Evolutionary conservation across 2,888 invertebrate genomes (phyloP).

Genomic region (Endotricha flammealis): DNA sequence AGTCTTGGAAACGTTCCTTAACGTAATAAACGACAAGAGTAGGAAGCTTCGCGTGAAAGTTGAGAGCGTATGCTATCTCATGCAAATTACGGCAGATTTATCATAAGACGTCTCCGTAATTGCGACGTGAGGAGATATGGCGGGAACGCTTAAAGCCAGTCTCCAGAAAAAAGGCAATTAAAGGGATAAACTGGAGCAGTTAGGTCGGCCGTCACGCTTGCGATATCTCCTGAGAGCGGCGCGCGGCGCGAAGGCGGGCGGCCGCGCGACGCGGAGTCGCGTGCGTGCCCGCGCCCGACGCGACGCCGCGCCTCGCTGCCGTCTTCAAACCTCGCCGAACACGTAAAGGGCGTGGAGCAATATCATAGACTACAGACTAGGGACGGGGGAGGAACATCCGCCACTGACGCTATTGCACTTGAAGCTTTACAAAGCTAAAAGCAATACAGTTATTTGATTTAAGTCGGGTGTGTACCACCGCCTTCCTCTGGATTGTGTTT

Average conservation of each 20-base stretch:
- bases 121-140: constrained; percentile 78
- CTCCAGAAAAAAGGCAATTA: constrained; percentile 76
- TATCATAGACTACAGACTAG: constrained; percentile 74
- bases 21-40: constrained; percentile 76
- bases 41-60: constrained; percentile 74
- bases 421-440: constrained; percentile 77
- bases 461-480: constrained; percentile 71
- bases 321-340: constrained; percentile 58
- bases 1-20: constrained; percentile 73
- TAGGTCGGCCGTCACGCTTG: constrained; percentile 66
- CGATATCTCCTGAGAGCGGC: constrained; percentile 53
- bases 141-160: constrained; percentile 67
- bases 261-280: constrained; percentile 26
- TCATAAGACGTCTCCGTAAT: constrained; percentile 78
- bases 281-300: constrained; percentile 44
- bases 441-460: constrained; percentile 79
- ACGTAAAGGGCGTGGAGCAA: constrained; percentile 77
- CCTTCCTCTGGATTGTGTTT: constrained; percentile 74
- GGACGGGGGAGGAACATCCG: constrained; percentile 68
- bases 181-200: constrained; percentile 75
- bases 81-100: constrained; percentile 78
- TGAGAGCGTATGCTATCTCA: constrained; percentile 78
- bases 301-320: constrained; percentile 30
- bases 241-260: constrained; percentile 23
- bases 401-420: constrained; percentile 74